A percentile compares a stretch with the other conserved stretches of the same genome.
These are phyloP conservation scores for Chaetodon auriga DNA, from an alignment of 2,113 vertebrate genomes.

Conservation along the genomic window DNA sequence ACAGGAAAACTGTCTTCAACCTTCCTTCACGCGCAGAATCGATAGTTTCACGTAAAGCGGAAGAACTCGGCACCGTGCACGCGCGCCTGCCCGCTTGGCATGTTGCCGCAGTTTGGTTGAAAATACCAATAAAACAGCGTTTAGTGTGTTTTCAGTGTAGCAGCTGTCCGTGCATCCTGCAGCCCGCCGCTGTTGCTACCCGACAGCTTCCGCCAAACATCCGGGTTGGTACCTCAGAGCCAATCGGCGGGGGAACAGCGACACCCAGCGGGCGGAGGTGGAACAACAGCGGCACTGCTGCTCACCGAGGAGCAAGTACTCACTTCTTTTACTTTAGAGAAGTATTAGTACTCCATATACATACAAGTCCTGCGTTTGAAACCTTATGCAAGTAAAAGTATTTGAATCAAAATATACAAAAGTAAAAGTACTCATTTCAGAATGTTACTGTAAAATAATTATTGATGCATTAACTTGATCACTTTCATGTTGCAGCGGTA, in stretches of 20 bases:
- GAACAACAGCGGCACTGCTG: background rate
- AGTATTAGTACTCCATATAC: too few relatives aligned
- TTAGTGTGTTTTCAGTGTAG: background rate
- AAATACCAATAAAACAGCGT: background rate
- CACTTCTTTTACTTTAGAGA: too few relatives aligned
- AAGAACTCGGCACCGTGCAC: background rate
- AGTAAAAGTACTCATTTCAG: too few relatives aligned
- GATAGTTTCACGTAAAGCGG: rapidly evolving
- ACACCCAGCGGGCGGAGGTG: background rate
- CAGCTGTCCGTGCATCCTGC: slow-evolving; percentile 46
- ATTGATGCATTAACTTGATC: too few relatives aligned
- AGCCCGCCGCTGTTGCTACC: slow-evolving; percentile 26
- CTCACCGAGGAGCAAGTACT: too few relatives aligned
- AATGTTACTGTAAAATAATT: too few relatives aligned
- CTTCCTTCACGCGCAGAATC: background rate
- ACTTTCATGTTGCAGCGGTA: too few relatives aligned
- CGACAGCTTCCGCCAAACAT: slow-evolving; percentile 37
- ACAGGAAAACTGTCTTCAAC: background rate
- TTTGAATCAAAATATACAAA: too few relatives aligned
- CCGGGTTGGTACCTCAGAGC: slow-evolving; percentile 22
- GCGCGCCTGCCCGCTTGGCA: background rate
- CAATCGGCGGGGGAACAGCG: background rate
- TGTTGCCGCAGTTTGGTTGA: background rate
- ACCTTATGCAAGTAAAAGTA: too few relatives aligned
- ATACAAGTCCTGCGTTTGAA: too few relatives aligned